Evolutionary conservation across 2,888 invertebrate species (phyloP), one percentile per base, ranked within the genome.

Genomic region (Corbicula japonica): DNA sequence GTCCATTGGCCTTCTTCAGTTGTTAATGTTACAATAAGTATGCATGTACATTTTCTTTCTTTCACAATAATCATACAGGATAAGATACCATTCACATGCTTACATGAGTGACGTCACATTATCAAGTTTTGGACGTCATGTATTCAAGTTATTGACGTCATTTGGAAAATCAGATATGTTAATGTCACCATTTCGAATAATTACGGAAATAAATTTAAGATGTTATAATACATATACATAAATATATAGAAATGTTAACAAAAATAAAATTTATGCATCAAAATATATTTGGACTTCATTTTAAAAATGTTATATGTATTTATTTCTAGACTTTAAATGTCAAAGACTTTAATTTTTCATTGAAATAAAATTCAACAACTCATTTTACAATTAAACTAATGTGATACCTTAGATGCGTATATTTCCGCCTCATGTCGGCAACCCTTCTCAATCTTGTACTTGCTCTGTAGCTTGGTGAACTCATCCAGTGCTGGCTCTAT

Each of bases 401-500:
- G 10, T 41, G 15, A 41, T 74, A 91, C 91, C 85, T 90, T 86
- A 10, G 88, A 77, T 26, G 92, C 92, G 79, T 86, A 91, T 12
- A 78, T 80, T 72, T 91, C 89, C 6, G 91, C 91, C 56, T 90
- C 86, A 23, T 80, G 66, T 63, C 90, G 79, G 79, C 91, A 91
- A 8, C 83, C 85, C 56, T 87, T 77, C 70, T 90, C 91, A 23
- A 90, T 88, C 65, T 88, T 83, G 76, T 88, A 90, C 66, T 88
- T 88, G 46, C 86, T 86, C 76, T 86, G 87, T 54, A 91, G 83
- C 50, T 79, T 75, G 60, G 87, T 85, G 77, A 90, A 91, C 65
- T 91, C 89, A n/a, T 71, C 75, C 10, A 86, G 82, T 6, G 89
- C 89, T 30, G 91, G 91, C 62, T 88, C 86, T 34, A 88, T 83